phyloP scores from a whole-genome alignment of 2,113 vertebrate genomes.

The Phalacrocorax pelagicus region DNA sequence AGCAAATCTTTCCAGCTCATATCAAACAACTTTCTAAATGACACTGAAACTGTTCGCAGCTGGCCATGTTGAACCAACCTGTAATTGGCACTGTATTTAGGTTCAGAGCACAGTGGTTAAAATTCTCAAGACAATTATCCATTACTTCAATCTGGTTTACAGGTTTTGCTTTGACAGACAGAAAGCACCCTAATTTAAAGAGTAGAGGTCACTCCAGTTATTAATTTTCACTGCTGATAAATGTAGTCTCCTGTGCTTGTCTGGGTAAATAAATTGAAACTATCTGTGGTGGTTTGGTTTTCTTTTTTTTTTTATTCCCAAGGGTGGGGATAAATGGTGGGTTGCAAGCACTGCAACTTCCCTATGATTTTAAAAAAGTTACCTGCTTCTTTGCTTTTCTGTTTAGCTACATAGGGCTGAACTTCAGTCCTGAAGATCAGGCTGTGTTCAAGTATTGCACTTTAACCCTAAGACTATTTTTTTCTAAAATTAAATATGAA shows the following conservation, averaged over 20 bases:
- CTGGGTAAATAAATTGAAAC: neutral
- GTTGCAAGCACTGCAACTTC: neutral
- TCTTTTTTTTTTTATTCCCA: neutral
- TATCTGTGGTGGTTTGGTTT: neutral
- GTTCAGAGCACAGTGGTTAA: neutral
- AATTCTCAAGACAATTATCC: neutral
- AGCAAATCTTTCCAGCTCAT: neutral
- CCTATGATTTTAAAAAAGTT: neutral
- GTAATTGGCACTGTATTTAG: neutral
- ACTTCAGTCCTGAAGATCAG: neutral
- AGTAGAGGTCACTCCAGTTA: neutral
- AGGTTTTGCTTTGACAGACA: neutral
- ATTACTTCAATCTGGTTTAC: neutral
- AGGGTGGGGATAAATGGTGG: neutral
- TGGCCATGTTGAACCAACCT: neutral
- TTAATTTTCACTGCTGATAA: neutral
- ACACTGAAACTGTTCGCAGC: neutral
- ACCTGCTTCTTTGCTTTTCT: neutral
- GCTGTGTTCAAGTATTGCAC: neutral
- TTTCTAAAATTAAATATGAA: neutral
- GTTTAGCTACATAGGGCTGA: neutral
- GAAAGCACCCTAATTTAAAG: neutral
- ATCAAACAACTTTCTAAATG: neutral
- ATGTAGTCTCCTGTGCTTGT: neutral
- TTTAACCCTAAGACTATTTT: neutral